Evolutionary conservation across 2,888 invertebrate species (phyloP), one percentile per base, ranked within the genome.

Genomic region (Drosophila histrio): DNA sequence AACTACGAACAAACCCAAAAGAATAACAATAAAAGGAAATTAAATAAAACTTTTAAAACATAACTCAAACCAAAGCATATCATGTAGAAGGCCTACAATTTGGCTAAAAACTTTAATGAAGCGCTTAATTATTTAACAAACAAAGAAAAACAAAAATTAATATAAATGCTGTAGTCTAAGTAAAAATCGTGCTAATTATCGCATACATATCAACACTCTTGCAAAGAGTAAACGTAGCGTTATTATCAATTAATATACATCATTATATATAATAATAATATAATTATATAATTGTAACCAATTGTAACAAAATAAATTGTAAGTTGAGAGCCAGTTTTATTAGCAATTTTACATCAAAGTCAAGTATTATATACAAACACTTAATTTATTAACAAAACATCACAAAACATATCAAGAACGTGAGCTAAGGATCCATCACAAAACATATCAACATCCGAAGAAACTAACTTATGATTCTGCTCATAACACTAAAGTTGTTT

Each of bases 121-220:
- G 9, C 52, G 50, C 19, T 36, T 52, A n/a, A 19, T 50, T 47
- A 57, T 15, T 28, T 43, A 54, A 47, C 1, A n/a, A 26, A 61
- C 50, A 24, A 6, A 26, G n/a, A 56, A 30, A 24, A 58, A 26
- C 9, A 53, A 66, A 63, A 66, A 63, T 34, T 65, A 66, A 59
- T 44, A 13, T 19, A 22, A 66, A 85, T 85, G 83, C 77, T 69
- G 53, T 88, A 88, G 80, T 69, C 34, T 79, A 77, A 70, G 69
- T 26, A 36, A 68, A 59, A 46, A 61, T 52, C 43, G 60, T 74
- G 70, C 77, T 73, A 62, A 68, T 73, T 78, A 88, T 88, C 88
- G 78, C 83, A 89, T 87, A 88, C 88, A 88, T 88, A 88, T 88
- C 88, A 89, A 61, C 13, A 41, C 85, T 87, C 89, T 89, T 85